These are phyloP conservation scores for Brachypalpus laphriformis DNA, from an alignment of 2,888 invertebrate species.

Conservation along the genomic window DNA sequence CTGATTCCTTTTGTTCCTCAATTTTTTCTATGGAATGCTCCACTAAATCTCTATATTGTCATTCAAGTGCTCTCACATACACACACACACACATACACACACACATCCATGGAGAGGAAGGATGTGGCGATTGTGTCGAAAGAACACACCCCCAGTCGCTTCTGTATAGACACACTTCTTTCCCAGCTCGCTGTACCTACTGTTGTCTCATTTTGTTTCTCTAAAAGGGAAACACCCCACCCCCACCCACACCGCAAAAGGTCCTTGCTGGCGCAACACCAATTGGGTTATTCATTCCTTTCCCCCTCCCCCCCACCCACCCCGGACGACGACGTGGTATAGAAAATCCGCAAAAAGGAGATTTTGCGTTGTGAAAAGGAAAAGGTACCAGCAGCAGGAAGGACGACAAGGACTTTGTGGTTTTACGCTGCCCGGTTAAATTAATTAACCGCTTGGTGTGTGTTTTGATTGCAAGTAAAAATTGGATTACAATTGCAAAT, in stretches of 20 bases:
- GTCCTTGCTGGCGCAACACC: neutral
- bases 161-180: neutral
- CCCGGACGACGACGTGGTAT: no score
- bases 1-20: no score
- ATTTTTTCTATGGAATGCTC: neutral
- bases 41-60: neutral
- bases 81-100: no score
- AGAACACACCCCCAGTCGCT: constrained; percentile 61
- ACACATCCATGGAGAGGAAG: constrained; percentile 1
- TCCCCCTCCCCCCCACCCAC: no score
- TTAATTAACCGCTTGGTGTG: constrained; percentile 63
- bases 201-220: constrained; percentile 39
- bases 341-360: neutral
- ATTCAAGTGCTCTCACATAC: neutral
- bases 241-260: no score
- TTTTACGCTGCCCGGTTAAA: constrained; percentile 42
- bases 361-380: neutral
- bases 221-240: constrained; percentile 18
- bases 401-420: constrained; percentile 44
- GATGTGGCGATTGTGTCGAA: constrained; percentile 33
- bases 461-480: constrained; percentile 58
- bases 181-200: neutral
- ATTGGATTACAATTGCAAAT: constrained; percentile 70
- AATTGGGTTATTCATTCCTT: constrained; percentile 14
- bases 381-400: neutral